phyloP scores from a whole-genome alignment of 1,140 invertebrate species.

The Helicoverpa zea region DNA sequence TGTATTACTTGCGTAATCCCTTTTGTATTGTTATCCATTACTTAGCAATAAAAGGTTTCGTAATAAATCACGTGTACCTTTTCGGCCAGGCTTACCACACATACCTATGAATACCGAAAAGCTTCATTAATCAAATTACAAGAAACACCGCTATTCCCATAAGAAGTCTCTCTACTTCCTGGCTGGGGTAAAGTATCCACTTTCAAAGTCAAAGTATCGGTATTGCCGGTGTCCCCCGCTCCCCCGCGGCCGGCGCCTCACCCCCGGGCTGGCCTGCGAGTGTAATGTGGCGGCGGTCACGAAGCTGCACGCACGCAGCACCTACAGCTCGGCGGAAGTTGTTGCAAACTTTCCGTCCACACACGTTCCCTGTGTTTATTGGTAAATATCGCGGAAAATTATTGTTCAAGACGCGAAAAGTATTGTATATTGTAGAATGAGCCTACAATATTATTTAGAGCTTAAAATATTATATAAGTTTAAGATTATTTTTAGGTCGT shows the following conservation, averaged over 20 bases:
- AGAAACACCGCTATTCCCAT: constrained; percentile 29
- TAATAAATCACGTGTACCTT: not conserved
- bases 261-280: constrained; percentile 6
- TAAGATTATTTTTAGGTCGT: not conserved
- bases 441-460: too few relatives aligned
- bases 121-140: constrained; percentile 29
- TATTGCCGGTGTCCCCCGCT: constrained; percentile 18
- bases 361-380: constrained; percentile 35
- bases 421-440: too few relatives aligned
- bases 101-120: not conserved
- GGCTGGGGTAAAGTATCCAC: constrained; percentile 39
- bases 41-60: not conserved
- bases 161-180: constrained; percentile 23
- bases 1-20: constrained; percentile 10
- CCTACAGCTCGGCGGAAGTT: constrained; percentile 38
- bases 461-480: too few relatives aligned
- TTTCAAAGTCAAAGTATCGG: constrained; percentile 51
- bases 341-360: constrained; percentile 37
- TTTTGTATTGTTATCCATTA: constrained; percentile 2
- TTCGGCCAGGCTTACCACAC: too few relatives aligned
- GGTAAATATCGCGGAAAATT: constrained; percentile 37
- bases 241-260: not conserved
- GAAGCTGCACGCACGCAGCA: constrained; percentile 39
- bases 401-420: constrained; percentile 1
- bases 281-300: constrained; percentile 38